Conservation (phyloP, 2,113 vertebrate species). For the Heterotilapia buettikoferi region DNA sequence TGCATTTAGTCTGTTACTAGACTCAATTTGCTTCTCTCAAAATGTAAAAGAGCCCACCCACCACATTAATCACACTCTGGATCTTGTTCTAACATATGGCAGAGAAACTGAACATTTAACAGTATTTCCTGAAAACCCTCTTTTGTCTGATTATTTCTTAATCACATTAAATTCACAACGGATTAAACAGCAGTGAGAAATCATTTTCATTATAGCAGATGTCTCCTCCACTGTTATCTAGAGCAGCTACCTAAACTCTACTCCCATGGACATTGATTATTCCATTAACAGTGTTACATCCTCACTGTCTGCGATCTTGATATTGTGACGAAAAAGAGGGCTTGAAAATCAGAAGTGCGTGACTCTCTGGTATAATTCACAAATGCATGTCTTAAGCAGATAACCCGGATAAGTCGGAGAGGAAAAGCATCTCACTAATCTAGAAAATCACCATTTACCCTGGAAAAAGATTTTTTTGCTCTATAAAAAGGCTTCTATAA, state of each 20-base stretch:
- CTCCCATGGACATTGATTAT: not conserved
- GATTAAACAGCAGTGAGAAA: not conserved
- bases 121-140: not conserved
- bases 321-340: not conserved
- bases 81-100: not conserved
- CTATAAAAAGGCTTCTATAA: not conserved
- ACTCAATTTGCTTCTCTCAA: not conserved
- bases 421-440: not conserved
- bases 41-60: not conserved
- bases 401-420: not conserved
- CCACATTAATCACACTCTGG: not conserved
- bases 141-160: not conserved
- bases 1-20: not conserved
- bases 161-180: not conserved
- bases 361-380: not conserved
- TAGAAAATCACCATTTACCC: not conserved
- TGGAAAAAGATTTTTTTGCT: not conserved
- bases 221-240: not conserved
- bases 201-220: not conserved
- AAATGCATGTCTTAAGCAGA: not conserved
- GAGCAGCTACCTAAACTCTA: not conserved
- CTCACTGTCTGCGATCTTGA: not conserved
- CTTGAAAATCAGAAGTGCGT: not conserved
- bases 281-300: not conserved
- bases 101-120: not conserved